Percentiles rank a stretch among this genome's conserved stretches.
Conservation (phyloP, 2,888 invertebrate genomes). For the Cecidostiba fungosa region DNA sequence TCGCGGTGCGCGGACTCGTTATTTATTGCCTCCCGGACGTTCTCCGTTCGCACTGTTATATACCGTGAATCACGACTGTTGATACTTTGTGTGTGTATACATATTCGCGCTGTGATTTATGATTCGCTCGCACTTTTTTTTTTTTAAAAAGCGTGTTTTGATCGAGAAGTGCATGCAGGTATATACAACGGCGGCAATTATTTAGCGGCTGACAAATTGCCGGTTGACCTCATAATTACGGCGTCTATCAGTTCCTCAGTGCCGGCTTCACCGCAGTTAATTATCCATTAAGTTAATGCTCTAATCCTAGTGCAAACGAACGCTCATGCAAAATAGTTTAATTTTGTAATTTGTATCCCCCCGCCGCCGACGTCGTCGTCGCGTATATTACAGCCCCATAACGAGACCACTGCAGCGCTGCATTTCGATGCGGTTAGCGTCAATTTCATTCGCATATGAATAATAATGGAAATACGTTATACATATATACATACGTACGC, state of each 20-base stretch:
- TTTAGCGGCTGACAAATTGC: slow-evolving; percentile 43
- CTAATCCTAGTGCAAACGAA: slow-evolving; percentile 47
- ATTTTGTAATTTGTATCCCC: slow-evolving; percentile 46
- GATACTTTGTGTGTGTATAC: not conserved
- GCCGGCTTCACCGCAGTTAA: slow-evolving; percentile 43
- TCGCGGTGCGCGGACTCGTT: slow-evolving; percentile 8
- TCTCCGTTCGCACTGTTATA: not conserved
- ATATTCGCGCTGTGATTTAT: not conserved
- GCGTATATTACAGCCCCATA: not conserved
- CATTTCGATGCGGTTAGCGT: not conserved
- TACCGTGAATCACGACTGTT: slow-evolving; percentile 12
- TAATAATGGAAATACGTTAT: not conserved
- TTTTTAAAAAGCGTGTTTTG: not conserved
- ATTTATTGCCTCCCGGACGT: slow-evolving; percentile 33
- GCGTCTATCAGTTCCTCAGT: slow-evolving; percentile 44
- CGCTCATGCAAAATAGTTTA: slow-evolving; percentile 52
- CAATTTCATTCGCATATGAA: slow-evolving; percentile 18
- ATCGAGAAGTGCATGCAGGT: not conserved
- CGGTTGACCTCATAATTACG: slow-evolving; percentile 59
- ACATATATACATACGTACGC: not conserved
- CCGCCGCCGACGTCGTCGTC: not conserved
- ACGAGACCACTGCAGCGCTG: not conserved
- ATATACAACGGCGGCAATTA: slow-evolving; percentile 35
- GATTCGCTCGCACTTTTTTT: not conserved
- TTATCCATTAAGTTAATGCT: slow-evolving; percentile 56